phyloP scores from a whole-genome alignment of 2,797 vertebrate species.

The Siniperca undulata region DNA sequence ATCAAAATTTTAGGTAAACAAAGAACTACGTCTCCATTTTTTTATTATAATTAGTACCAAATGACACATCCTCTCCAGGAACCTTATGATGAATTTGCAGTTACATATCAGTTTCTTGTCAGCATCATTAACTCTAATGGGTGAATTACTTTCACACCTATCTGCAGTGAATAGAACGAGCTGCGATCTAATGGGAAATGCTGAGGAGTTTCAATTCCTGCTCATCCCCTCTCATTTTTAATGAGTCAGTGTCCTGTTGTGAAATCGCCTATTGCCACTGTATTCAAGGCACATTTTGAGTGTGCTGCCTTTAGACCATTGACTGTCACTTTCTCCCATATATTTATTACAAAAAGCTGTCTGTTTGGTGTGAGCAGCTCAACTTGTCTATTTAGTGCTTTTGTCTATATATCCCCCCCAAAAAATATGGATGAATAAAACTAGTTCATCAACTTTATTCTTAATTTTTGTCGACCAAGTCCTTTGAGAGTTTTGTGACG shows the following conservation, averaged over 20 bases:
- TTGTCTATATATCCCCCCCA: constrained; percentile 1
- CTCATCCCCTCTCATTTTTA: not conserved
- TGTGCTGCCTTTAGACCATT: not conserved
- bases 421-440: constrained; percentile 46
- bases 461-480: constrained; percentile 23
- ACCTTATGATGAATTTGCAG: not conserved
- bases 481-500: not conserved
- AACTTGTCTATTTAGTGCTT: not conserved
- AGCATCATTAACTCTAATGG: not conserved
- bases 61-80: not conserved
- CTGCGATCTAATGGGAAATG: not conserved
- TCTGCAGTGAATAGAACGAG: not conserved
- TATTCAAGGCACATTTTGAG: not conserved
- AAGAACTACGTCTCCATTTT: not conserved
- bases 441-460: constrained; percentile 16
- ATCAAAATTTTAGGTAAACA: not conserved
- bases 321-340: not conserved
- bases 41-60: not conserved
- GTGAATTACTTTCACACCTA: not conserved
- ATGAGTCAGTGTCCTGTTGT: constrained; percentile 18
- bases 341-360: constrained; percentile 52
- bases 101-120: not conserved
- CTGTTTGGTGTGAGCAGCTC: constrained; percentile 15
- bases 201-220: not conserved
- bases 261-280: not conserved